Evolutionary conservation across 2,888 invertebrate genomes (phyloP), one percentile per base, ranked within the genome.

Genomic region (Nomada goodeniana): DNA sequence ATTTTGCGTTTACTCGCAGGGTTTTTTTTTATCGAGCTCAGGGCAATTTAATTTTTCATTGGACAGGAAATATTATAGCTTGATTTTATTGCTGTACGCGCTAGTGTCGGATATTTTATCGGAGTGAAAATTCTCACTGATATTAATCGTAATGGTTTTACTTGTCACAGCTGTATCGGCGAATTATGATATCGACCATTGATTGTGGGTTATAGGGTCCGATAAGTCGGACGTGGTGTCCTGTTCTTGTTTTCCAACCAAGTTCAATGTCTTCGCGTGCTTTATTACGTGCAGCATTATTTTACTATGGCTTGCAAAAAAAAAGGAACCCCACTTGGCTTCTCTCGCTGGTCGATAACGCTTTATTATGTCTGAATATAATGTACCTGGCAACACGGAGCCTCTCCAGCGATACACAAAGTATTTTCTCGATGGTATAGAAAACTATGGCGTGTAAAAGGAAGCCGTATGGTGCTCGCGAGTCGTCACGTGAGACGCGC

Each of bases 401-500:
- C 53, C 59, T 63, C 55, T 60, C 20, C 59, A 20, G 18, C 69
- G 55, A 64, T 20, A 67, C 65, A 42, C 26, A 80, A 80, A 71
- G 65, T 55, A 55, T 61, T 60, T 60, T 5, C 53, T 20, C 67
- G 65, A 57, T 61, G 70, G 65, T 53, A 70, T 65, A 69, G 68
- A 75, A 82, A 76, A 71, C 71, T 61, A 79, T 75, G 74, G 68
- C 77, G 77, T 53, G 65, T 71, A 83, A 75, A 85, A 86, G 85
- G 85, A 86, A 87, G 80, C 84, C 84, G 78, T 76, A 70, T 55
- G 59, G 60, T 74, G 65, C 26, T 68, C 59, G 64, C 65, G 68
- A 80, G 61, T 82, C 78, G 74, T 85, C 82, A 75, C 70, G 78
- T 82, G 83, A 76, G 73, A 50, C 72, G 82, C 67, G 74, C 85